Evolutionary conservation across 2,113 vertebrate species (phyloP), one percentile per base, ranked within the genome.

Genomic region (Cettia cetti): DNA sequence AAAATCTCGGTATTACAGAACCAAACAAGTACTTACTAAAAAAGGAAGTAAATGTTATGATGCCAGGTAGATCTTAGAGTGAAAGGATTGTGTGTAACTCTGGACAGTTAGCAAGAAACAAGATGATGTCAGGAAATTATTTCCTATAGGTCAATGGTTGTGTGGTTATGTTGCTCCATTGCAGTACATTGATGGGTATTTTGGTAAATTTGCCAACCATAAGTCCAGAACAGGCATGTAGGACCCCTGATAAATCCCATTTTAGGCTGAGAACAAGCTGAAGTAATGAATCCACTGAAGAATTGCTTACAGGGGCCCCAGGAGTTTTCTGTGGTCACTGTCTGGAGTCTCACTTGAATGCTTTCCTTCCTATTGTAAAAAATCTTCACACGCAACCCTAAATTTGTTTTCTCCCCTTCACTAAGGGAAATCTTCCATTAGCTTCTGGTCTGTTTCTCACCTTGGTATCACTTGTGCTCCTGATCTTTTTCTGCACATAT

Each of bases 1-100:
- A 96, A 92, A 95, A 86, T 82, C 71, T 84, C 81, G 35, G 39
- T 83, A 69, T 87, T 89, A 54, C n/a, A 80, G 75, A 92, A 77
- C 37, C 86, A 64, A 94, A 75, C 2, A 3, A 15, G 20, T 56
- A 60, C 80, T 85, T 92, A 72, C n/a, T 82, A 87, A 94, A 72
- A 79, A 79, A 52, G 59, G 33, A 87, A 90, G 81, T 80, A 57
- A 74, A 52, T 40, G 10, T 72, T 69, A 72, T 47, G 18, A 10
- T 53, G 30, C 45, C 39, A 57, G 42, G 19, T 78, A 42, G 16
- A 65, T 65, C 31, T 77, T 74, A 39, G 54, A 45, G n/a, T 44
- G 44, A 31, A 63, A 75, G 15, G 5, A 8, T 28, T 74, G 15
- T 57, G 16, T 52, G 17, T 42, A 65, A 26, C 22, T 31, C 27